Evolutionary conservation across 2,888 invertebrate species (phyloP).

Genomic region (Unio delphinus): DNA sequence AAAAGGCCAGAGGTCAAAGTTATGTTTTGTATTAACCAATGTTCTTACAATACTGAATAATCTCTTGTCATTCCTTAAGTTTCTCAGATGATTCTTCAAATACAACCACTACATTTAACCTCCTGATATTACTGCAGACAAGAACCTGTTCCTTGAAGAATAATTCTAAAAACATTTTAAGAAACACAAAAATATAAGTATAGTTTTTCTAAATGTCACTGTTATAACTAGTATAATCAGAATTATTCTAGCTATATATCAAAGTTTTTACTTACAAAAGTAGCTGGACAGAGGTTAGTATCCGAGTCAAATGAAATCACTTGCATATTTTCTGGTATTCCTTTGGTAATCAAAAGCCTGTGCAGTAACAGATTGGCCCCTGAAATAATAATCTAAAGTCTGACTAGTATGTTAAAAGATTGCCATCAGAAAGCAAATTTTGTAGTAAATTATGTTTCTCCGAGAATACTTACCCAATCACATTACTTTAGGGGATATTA

Average conservation of each 20-base stretch:
- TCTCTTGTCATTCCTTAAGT: too few species aligned
- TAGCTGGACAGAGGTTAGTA: slow-evolving; percentile 64
- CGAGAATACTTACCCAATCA: too few species aligned
- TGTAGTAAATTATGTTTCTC: too few species aligned
- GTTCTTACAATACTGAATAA: too few species aligned
- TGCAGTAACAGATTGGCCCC: slow-evolving; percentile 70
- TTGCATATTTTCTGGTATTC: slow-evolving; percentile 60
- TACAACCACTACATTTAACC: neutral
- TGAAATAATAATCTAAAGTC: slow-evolving; percentile 25
- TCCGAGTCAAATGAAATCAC: slow-evolving; percentile 70
- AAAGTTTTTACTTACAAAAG: slow-evolving; percentile 64
- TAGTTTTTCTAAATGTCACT: neutral
- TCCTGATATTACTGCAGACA: neutral
- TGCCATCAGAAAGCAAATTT: too few species aligned
- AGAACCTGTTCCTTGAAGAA: neutral
- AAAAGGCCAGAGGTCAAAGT: neutral
- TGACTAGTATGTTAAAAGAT: neutral
- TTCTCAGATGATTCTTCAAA: too few species aligned
- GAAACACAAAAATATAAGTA: slow-evolving; percentile 4
- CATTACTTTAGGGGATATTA: too few species aligned
- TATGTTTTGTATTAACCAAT: neutral
- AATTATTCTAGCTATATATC: too few species aligned
- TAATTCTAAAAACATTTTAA: neutral
- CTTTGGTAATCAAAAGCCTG: slow-evolving; percentile 66
- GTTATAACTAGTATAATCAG: neutral